phyloP scores from a whole-genome alignment of 2,888 invertebrate genomes.

The Coelopa pilipes region DNA sequence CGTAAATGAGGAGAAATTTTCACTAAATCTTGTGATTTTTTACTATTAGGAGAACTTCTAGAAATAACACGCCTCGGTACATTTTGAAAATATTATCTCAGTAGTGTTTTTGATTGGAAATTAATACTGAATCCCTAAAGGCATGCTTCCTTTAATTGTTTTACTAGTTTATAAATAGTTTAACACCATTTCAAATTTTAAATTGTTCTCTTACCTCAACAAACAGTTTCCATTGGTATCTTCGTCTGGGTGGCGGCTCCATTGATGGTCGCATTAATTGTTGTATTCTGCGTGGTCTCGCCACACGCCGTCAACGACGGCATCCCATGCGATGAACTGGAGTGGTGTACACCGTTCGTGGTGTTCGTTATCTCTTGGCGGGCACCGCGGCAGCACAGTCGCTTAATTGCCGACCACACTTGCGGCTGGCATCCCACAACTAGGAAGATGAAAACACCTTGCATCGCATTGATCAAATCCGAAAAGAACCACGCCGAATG shows the following conservation, averaged over 20 bases:
- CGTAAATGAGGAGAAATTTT: slow-evolving; percentile 20
- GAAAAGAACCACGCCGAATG: slow-evolving; percentile 85
- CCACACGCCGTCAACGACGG: slow-evolving; percentile 75
- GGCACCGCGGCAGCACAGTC: slow-evolving; percentile 73
- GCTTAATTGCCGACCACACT: slow-evolving; percentile 76
- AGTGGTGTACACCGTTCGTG: slow-evolving; percentile 76
- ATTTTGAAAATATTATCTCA: not conserved
- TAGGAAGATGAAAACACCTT: slow-evolving; percentile 89
- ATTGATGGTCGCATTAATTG: slow-evolving; percentile 48
- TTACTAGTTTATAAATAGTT: no score
- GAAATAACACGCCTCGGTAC: not conserved
- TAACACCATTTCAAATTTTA: slow-evolving; percentile 1
- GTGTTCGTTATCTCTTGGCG: slow-evolving; percentile 70
- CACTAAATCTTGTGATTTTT: not conserved
- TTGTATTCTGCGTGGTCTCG: slow-evolving; percentile 59
- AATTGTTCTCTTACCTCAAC: slow-evolving; percentile 65
- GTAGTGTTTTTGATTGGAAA: no score
- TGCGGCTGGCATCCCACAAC: slow-evolving; percentile 91
- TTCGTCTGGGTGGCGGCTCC: slow-evolving; percentile 56
- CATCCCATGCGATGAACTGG: slow-evolving; percentile 81
- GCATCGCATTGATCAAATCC: slow-evolving; percentile 85
- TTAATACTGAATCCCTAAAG: no score
- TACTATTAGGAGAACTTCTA: not conserved
- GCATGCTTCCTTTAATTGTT: no score
- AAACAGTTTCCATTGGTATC: slow-evolving; percentile 73